Evolutionary conservation across 2,797 vertebrate genomes (phyloP).

Genomic region (Myotis pilosus): DNA sequence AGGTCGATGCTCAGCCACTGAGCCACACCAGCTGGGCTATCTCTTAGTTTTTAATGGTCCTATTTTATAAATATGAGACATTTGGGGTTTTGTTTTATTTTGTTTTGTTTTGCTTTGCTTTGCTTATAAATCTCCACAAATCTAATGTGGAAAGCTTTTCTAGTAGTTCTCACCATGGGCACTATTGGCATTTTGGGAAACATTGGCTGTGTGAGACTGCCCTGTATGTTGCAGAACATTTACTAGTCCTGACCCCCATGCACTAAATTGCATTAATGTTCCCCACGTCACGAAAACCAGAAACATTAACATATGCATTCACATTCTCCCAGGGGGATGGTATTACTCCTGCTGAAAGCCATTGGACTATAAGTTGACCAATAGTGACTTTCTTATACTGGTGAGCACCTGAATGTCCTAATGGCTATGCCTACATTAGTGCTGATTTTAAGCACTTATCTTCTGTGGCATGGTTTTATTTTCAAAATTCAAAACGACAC

Average conservation of each 20-base stretch:
- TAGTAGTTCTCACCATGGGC: neutral
- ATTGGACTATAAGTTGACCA: neutral
- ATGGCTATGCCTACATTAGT: neutral
- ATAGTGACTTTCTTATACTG: neutral
- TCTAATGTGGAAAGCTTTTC: neutral
- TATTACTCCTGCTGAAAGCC: neutral
- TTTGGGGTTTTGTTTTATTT: conserved; percentile 26
- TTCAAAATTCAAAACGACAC: conserved; percentile 28
- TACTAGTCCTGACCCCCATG: neutral
- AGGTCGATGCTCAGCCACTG: too few species aligned
- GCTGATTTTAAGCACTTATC: neutral
- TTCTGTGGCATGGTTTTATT: neutral
- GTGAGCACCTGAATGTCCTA: neutral
- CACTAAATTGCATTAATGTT: neutral
- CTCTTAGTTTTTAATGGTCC: conserved; percentile 26
- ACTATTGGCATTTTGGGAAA: neutral
- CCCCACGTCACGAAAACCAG: neutral
- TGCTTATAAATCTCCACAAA: conserved; percentile 13
- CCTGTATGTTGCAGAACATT: neutral
- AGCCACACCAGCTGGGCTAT: too few species aligned
- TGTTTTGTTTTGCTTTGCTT: neutral
- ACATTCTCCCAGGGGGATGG: neutral
- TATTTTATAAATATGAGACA: conserved; percentile 5
- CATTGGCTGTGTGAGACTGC: neutral
- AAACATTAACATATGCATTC: neutral